These are phyloP conservation scores for Chaetoderma sp. DNA, from an alignment of 2,888 invertebrate species.

Conservation along the genomic window DNA sequence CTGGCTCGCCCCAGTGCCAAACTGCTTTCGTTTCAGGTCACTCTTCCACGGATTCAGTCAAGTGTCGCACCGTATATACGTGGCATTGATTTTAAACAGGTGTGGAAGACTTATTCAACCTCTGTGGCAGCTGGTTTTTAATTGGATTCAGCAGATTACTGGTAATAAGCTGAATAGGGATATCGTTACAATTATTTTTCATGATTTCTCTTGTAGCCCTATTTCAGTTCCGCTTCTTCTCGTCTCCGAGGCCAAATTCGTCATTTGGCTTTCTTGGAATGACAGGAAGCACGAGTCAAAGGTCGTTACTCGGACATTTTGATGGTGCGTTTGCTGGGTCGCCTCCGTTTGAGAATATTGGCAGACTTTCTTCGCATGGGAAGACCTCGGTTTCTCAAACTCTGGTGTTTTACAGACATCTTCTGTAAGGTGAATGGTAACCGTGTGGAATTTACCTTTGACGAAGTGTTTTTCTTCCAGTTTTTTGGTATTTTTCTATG, in stretches of 20 bases:
- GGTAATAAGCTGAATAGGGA: neutral
- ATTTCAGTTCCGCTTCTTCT: neutral
- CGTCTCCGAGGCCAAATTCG: neutral
- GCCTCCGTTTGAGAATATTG: no score
- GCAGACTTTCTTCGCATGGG: no score
- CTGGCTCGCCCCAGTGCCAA: neutral
- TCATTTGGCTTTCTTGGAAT: neutral
- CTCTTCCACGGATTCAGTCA: neutral
- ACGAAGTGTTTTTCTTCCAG: no score
- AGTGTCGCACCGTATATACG: neutral
- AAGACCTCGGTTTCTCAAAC: no score
- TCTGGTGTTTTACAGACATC: no score
- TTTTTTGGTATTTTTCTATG: no score
- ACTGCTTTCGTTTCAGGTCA: neutral
- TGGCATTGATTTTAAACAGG: neutral
- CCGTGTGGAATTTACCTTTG: no score
- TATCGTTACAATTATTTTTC: neutral
- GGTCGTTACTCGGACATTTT: no score
- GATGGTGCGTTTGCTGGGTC: no score
- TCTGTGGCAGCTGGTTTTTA: neutral
- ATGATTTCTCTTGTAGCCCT: neutral
- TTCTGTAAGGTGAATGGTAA: no score
- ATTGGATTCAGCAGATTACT: neutral
- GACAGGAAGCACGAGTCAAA: neutral
- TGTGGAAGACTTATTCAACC: neutral